Evolutionary conservation across 2,113 vertebrate species (phyloP), one percentile per base, ranked within the genome.

Genomic region (Triplophysa siluroides): DNA sequence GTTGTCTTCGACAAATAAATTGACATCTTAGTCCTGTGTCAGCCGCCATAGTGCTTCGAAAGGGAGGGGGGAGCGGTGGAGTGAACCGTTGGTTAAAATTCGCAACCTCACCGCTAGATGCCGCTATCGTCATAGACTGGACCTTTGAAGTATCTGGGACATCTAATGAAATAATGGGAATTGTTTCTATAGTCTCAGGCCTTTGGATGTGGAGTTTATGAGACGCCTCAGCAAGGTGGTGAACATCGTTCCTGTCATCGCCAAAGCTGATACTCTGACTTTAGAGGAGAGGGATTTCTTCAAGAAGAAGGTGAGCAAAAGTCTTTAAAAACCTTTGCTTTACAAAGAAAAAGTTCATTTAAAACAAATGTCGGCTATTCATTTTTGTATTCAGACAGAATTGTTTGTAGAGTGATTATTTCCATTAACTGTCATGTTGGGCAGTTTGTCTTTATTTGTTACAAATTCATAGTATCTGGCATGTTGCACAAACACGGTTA

Each of bases 121-220:
- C 7, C 5, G 33, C 33, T 38, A 6, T n/a, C n/a, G n/a, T n/a
- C 0, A 38, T 38, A 38, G 33, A 38, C 33, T 38, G 33, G 33
- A 38, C 33, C 2, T 50, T 50, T 50, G 1, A 4, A 50, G 4
- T 13, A 50, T 50, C 47, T 14, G 13, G 47, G 47, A 2, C 47
- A 50, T 50, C 13, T 50, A 13, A 13, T 13, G 47, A 16, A 14
- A 14, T 52, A 5, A 52, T 50, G 47, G 18, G 18, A 10, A n/a
- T 21, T 24, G 33, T 58, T 0, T 14, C 60, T 50, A 2, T 88
- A 98, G 98, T 82, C 95, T 99, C 56, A 91, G 98, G 77, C 97
- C 96, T n/a, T 84, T 99, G 24, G 98, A 99, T 87, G 96, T 99
- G 3, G 98, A 98, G 88, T 99, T 99, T 88, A 99, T 99, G 98